Conservation (phyloP, 2,888 invertebrate species). For the Pristionchus japonicus region DNA sequence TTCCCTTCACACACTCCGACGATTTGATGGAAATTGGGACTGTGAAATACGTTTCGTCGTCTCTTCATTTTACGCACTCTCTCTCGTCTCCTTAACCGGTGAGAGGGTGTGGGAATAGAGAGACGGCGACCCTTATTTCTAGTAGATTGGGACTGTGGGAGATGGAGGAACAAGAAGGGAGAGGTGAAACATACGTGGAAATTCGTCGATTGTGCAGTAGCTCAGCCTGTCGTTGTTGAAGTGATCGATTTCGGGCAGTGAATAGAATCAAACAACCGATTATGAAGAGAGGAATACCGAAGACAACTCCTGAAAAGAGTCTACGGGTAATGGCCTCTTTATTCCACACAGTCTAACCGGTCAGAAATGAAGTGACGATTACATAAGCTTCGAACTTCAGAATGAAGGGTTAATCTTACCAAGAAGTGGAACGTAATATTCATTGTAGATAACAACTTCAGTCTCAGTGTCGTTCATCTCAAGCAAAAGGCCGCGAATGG, state of each 20-base stretch:
- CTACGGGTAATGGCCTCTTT: too few species aligned
- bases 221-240: slow-evolving; percentile 43
- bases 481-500: background rate
- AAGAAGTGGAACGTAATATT: slow-evolving; percentile 11
- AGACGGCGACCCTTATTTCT: too few species aligned
- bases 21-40: background rate
- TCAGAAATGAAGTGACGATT: too few species aligned
- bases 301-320: slow-evolving; percentile 81
- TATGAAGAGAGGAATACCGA: slow-evolving; percentile 89
- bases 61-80: too few species aligned
- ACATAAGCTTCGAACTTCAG: too few species aligned
- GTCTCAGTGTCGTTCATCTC: background rate
- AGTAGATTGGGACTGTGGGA: too few species aligned
- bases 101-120: background rate
- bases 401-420: background rate
- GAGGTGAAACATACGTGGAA: slow-evolving; percentile 39
- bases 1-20: slow-evolving; percentile 16
- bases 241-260: slow-evolving; percentile 49
- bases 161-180: background rate
- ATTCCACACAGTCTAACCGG: too few species aligned
- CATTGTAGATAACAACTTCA: background rate
- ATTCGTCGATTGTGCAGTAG: slow-evolving; percentile 46
- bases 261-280: slow-evolving; percentile 86
- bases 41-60: too few species aligned
- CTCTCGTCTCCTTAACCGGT: too few species aligned